A percentile compares a stretch with the other conserved stretches of the same genome.
Evolutionary conservation across 2,888 invertebrate genomes (phyloP).

Genomic region (Campoplex nolae): DNA sequence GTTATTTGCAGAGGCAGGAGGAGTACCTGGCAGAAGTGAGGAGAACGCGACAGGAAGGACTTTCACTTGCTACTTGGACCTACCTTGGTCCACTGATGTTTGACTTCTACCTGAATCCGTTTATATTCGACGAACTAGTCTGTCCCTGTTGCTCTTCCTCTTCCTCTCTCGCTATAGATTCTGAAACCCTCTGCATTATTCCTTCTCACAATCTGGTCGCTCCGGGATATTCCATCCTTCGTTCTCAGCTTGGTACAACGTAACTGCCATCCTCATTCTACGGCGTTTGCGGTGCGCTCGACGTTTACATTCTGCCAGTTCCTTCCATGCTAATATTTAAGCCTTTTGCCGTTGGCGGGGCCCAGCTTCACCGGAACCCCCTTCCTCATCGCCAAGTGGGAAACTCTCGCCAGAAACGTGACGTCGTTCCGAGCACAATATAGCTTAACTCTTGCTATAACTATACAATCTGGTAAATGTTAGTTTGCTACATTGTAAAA

Average conservation of each 20-base stretch:
- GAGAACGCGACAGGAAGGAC: constrained; percentile 19
- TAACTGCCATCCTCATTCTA: constrained; percentile 54
- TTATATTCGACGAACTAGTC: constrained; percentile 70
- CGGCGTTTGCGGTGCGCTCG: constrained; percentile 58
- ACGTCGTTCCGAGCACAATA: constrained; percentile 65
- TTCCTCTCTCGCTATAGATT: constrained; percentile 47
- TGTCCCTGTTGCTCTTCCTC: background rate
- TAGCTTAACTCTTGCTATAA: constrained; percentile 38
- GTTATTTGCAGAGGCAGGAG: constrained; percentile 10
- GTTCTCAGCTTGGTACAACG: constrained; percentile 55
- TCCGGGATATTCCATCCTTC: constrained; percentile 71
- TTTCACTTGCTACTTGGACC: constrained; percentile 1
- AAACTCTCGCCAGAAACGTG: constrained; percentile 64
- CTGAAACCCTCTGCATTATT: constrained; percentile 72
- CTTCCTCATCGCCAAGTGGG: constrained; percentile 44
- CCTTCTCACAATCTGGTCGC: constrained; percentile 73
- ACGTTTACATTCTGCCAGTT: constrained; percentile 67
- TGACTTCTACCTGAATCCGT: constrained; percentile 82
- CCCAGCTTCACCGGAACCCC: constrained; percentile 40
- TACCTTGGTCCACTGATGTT: constrained; percentile 76
- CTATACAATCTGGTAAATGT: constrained; percentile 51
- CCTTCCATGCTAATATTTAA: constrained; percentile 77
- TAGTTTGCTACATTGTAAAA: constrained; percentile 42
- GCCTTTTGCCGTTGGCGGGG: constrained; percentile 67
- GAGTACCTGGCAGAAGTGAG: background rate